Evolutionary conservation across 2,888 invertebrate genomes (phyloP).

Genomic region (Lasioglossum lativentre): DNA sequence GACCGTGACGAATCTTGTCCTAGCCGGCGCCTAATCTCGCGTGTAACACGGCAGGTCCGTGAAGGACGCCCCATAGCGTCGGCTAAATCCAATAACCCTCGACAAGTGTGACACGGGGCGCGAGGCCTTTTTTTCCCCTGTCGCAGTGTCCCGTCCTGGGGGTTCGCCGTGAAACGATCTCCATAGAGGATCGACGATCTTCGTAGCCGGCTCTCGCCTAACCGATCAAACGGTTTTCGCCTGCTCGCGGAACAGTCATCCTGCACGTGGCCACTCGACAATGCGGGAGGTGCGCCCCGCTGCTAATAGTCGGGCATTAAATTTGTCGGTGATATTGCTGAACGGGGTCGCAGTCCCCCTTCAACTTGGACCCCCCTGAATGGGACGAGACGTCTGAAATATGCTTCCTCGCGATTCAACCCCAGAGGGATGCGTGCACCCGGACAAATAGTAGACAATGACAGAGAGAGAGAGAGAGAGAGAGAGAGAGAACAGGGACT

Average conservation of each 20-base stretch:
- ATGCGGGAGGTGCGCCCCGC: constrained; percentile 75
- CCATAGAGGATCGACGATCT: constrained; percentile 12
- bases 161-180: constrained; percentile 6
- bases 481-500: not conserved
- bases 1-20: constrained; percentile 78
- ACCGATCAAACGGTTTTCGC: constrained; percentile 65
- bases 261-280: constrained; percentile 82
- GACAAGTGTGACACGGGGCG: constrained; percentile 80
- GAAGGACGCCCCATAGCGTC: constrained; percentile 67
- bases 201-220: constrained; percentile 27
- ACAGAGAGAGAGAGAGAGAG: not conserved
- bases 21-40: constrained; percentile 79
- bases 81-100: constrained; percentile 81
- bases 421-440: constrained; percentile 38
- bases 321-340: constrained; percentile 83
- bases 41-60: constrained; percentile 82
- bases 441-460: constrained; percentile 37
- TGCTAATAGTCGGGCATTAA: constrained; percentile 83
- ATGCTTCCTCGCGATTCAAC: constrained; percentile 58
- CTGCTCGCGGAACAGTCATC: constrained; percentile 58
- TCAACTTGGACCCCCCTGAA: constrained; percentile 40
- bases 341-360: constrained; percentile 69
- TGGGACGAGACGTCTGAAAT: constrained; percentile 65
- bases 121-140: constrained; percentile 58
- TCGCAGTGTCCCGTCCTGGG: not conserved